Conservation (phyloP, 2,888 invertebrate genomes). For the Chaetoderma sp. region DNA sequence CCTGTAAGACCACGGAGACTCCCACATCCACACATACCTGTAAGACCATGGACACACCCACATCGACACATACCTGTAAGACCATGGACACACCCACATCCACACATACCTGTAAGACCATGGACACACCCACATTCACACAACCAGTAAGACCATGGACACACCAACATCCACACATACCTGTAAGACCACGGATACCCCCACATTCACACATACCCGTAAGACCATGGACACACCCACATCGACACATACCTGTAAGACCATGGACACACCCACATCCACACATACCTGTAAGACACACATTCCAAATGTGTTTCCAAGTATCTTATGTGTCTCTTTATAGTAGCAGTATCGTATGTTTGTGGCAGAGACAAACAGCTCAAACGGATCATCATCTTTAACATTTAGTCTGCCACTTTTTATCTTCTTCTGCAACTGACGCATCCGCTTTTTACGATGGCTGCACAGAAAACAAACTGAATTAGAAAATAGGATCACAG, state of each 20-base stretch:
- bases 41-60: no score
- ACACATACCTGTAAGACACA: slow-evolving; percentile 90
- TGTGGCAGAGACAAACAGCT: slow-evolving; percentile 94
- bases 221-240: no score
- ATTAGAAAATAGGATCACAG: no score
- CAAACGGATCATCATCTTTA: slow-evolving; percentile 96
- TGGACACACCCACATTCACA: no score
- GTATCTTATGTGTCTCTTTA: slow-evolving; percentile 95
- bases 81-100: no score
- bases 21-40: no score
- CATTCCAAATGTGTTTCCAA: slow-evolving; percentile 97
- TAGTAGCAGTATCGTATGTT: slow-evolving; percentile 98
- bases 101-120: no score
- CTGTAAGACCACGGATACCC: no score
- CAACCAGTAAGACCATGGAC: neutral
- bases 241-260: neutral
- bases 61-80: no score
- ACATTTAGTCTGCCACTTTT: slow-evolving; percentile 86
- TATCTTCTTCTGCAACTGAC: slow-evolving; percentile 83
- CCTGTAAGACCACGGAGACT: no score
- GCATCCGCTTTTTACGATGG: slow-evolving; percentile 88
- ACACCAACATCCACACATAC: neutral
- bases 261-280: no score
- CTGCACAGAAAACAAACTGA: neutral
- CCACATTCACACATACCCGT: no score